These are phyloP conservation scores for Rhynchonycteris naso DNA, from an alignment of 2,797 vertebrate genomes.

Conservation along the genomic window DNA sequence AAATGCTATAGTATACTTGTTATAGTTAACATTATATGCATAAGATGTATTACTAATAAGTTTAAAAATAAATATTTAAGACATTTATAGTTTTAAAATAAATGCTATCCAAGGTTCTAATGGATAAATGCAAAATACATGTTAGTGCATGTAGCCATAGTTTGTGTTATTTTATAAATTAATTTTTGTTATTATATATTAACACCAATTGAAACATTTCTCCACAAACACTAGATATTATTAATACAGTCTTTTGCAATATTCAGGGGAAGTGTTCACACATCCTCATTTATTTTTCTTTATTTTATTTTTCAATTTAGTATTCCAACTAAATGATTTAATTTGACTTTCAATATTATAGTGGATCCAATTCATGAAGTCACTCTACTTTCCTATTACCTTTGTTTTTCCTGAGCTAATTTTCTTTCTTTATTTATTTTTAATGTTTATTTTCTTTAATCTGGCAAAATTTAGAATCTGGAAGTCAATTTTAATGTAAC, in stretches of 20 bases:
- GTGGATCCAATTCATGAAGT: background rate
- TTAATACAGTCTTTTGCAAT: background rate
- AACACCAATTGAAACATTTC: background rate
- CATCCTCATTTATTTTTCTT: background rate
- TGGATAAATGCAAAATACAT: background rate
- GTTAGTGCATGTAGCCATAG: background rate
- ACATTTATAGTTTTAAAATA: background rate
- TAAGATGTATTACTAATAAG: background rate
- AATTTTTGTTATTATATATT: background rate
- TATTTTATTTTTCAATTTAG: background rate
- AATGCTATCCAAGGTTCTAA: background rate
- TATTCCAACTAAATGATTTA: background rate
- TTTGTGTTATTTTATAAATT: background rate
- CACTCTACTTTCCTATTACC: background rate
- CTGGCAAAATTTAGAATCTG: background rate
- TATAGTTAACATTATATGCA: background rate
- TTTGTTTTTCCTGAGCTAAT: background rate
- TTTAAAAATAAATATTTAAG: background rate
- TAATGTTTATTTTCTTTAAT: background rate
- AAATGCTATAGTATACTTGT: background rate
- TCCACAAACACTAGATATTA: background rate
- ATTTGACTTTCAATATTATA: background rate
- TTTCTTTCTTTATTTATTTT: background rate
- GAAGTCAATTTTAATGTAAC: background rate
- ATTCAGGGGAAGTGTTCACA: background rate